Evolutionary conservation across 2,797 vertebrate genomes (phyloP), one percentile per base, ranked within the genome.

Genomic region (Echiichthys vipera): DNA sequence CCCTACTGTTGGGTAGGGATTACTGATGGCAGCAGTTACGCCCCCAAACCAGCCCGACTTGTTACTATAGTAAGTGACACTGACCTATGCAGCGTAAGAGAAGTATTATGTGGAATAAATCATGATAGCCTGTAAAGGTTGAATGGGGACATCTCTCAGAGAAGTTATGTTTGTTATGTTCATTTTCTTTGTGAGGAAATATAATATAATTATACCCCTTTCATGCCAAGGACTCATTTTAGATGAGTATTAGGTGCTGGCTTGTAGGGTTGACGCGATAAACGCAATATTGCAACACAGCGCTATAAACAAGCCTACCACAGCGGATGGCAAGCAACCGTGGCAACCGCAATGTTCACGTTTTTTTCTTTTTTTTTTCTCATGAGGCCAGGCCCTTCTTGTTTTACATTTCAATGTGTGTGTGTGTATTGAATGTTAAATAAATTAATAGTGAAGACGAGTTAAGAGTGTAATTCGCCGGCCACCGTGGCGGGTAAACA

Each of bases 1-100:
- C 55, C 66, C 57, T 62, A 14, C 43, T 85, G 74, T 86, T 89
- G n/a, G n/a, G n/a, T 83, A 78, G 73, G 84, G 82, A 83, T 72
- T 63, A 75, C 64, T 65, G 54, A 80, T 53, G 66, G 65, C 62
- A 62, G 63, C 45, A 67, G 49, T 40, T 55, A 64, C 57, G 57
- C 56, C 71, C 34, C 17, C 49, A 63, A 49, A 29, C 40, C 55
- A 24, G 53, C 32, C 25, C 18, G 11, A 50, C 66, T 25, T 47
- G 22, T 47, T 39, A 29, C 29, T 42, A 27, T 14, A 17, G 22
- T 53, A 51, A 24, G 50, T 46, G 27, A 65, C 47, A 65, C 65
- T 24, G n/a, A 34, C 40, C 13, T 22, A 5, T 45, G 36, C 22
- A 20, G 65, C 39, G 49, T 65, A 50, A 43, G 17, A 76, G 15